Evolutionary conservation across 2,888 invertebrate species (phyloP), one percentile per base, ranked within the genome.

Genomic region (Andrena minutula): DNA sequence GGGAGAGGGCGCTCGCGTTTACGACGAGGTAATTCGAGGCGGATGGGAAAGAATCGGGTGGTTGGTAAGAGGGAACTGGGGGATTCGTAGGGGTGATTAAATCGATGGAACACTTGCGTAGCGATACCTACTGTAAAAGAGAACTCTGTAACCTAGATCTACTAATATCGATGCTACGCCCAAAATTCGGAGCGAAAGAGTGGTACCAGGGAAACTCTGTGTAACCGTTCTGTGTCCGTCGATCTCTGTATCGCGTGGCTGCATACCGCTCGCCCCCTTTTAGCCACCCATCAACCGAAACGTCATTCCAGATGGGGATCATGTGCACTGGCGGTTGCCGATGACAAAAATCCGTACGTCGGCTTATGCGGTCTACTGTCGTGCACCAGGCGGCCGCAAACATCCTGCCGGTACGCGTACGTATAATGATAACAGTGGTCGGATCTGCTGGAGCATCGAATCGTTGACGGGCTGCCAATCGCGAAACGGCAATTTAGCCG

Each of bases 381-480:
- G 85, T 78, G 75, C 63, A 84, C 75, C 83, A 56, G 51, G 23
- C 47, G 68, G 79, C 84, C 83, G 64, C 83, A 83, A 70, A 79
- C 84, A 72, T 84, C 79, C 83, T 69, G 75, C 56, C 30, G 64
- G 73, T 64, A 53, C 75, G 79, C 82, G 79, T 69, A 72, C 78
- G 79, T 85, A 84, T 86, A 87, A 85, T 85, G 87, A 84, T 84
- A 87, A 82, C 82, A 79, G 70, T 58, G 70, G 76, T 75, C 74
- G 68, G 70, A 60, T 74, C 79, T 69, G 81, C 49, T 74, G 72
- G 75, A 80, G 72, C 71, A 77, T 82, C 79, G 83, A 87, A 86
- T 84, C 84, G 86, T 82, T 87, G 88, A 87, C 87, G 84, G 86
- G 73, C 83, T 88, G 88, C 88, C 88, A 87, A 86, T 88, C 86